Conservation (phyloP, 2,797 vertebrate species). For the Labeo calbasu region DNA sequence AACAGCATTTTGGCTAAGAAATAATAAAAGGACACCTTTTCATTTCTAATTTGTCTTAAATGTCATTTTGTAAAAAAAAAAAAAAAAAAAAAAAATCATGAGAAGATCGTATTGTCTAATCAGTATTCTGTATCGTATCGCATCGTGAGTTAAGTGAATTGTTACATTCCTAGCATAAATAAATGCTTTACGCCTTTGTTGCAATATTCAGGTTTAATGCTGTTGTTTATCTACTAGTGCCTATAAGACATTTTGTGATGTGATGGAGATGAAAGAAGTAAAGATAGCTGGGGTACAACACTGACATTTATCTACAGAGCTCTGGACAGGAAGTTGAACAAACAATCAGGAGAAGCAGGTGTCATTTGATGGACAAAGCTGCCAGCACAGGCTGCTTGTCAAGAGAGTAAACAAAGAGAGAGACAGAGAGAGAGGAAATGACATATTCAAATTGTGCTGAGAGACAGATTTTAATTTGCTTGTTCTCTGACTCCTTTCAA, state of each 20-base stretch:
- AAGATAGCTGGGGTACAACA: conserved; percentile 57
- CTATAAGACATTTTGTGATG: conserved; percentile 62
- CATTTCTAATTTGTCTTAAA: no score
- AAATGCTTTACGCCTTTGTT: background rate
- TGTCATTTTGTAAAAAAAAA: no score
- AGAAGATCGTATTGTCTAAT: no score
- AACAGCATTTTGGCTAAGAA: no score
- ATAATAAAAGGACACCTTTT: no score
- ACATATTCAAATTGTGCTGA: conserved; percentile 61
- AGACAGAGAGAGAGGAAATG: conserved; percentile 43
- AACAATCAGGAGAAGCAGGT: conserved; percentile 76
- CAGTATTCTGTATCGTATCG: no score
- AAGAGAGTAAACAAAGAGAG: conserved; percentile 67
- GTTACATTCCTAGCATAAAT: no score
- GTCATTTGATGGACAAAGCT: conserved; percentile 75
- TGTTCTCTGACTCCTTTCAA: conserved; percentile 39
- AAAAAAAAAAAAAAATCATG: no score
- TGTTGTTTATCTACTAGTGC: conserved; percentile 46
- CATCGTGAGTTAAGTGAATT: no score
- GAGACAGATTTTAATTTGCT: conserved; percentile 56
- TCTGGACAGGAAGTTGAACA: conserved; percentile 73
- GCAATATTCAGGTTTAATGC: background rate
- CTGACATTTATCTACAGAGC: conserved; percentile 67
- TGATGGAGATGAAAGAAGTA: conserved; percentile 44
- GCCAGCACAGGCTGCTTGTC: conserved; percentile 70